Percentiles rank a stretch among this genome's conserved stretches.
Evolutionary conservation across 2,797 vertebrate species (phyloP).

Genomic region (Anniella stebbinsi): DNA sequence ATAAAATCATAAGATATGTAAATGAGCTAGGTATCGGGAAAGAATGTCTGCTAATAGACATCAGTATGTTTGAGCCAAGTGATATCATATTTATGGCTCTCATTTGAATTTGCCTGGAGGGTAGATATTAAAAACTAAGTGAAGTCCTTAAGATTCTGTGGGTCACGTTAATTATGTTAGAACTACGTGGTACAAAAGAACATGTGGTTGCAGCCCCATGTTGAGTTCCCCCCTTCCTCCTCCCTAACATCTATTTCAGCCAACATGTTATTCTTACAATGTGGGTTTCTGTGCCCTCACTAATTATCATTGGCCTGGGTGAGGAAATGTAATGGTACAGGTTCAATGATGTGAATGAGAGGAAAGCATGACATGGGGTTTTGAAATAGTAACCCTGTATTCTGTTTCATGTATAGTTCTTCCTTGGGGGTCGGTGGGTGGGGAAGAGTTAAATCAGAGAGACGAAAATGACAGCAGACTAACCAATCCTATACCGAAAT

Average conservation of each 20-base stretch:
- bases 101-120: neutral
- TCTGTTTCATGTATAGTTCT: neutral
- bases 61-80: constrained; percentile 39
- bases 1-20: constrained; percentile 2
- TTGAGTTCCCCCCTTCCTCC: neutral
- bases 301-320: neutral
- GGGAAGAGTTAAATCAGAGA: neutral
- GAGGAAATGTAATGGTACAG: neutral
- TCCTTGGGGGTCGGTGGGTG: neutral
- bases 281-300: neutral
- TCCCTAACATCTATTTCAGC: neutral
- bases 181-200: neutral
- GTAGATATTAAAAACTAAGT: constrained; percentile 30
- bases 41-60: constrained; percentile 27
- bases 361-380: neutral
- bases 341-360: neutral
- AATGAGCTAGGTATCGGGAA: rapidly evolving
- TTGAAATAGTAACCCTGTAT: neutral
- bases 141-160: constrained; percentile 1
- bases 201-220: neutral
- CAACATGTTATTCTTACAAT: neutral
- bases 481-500: neutral
- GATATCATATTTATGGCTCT: neutral
- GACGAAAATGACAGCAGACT: neutral
- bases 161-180: neutral